Conservation (phyloP, 2,113 vertebrate species). For the Scomber colias region DNA sequence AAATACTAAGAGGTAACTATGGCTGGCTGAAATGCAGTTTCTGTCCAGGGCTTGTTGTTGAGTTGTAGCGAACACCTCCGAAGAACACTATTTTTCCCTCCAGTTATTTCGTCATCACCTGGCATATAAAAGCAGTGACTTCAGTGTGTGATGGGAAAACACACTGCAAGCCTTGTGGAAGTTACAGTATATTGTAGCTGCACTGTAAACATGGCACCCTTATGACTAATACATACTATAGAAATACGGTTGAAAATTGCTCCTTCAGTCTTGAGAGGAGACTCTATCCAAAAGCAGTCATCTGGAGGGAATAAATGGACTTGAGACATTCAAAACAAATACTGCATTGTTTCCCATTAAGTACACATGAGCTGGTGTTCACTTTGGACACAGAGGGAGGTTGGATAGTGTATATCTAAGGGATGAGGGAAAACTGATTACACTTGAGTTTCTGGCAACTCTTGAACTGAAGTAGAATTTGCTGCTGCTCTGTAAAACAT, state of each 20-base stretch:
- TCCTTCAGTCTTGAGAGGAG: too few relatives aligned
- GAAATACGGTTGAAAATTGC: background rate
- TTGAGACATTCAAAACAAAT: background rate
- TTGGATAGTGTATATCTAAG: background rate
- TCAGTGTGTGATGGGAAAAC: background rate
- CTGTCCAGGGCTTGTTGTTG: background rate
- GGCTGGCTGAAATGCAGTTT: background rate
- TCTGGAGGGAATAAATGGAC: background rate
- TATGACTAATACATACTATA: background rate
- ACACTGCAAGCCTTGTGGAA: background rate
- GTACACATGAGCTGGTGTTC: background rate
- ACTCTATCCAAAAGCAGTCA: background rate
- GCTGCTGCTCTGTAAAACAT: constrained; percentile 17
- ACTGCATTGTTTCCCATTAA: constrained; percentile 5
- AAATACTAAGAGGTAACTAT: background rate
- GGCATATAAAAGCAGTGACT: background rate
- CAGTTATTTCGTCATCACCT: background rate
- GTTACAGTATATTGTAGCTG: background rate
- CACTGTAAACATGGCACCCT: background rate
- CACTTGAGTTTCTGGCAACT: background rate
- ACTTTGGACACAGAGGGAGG: background rate
- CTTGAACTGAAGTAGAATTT: constrained; percentile 10
- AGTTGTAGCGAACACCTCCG: background rate
- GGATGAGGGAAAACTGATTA: constrained; percentile 12
- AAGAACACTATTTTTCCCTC: background rate